A percentile compares a stretch with the other conserved stretches of the same genome.
Evolutionary conservation across 2,797 vertebrate genomes (phyloP).

Genomic region (Naso thynnoides): DNA sequence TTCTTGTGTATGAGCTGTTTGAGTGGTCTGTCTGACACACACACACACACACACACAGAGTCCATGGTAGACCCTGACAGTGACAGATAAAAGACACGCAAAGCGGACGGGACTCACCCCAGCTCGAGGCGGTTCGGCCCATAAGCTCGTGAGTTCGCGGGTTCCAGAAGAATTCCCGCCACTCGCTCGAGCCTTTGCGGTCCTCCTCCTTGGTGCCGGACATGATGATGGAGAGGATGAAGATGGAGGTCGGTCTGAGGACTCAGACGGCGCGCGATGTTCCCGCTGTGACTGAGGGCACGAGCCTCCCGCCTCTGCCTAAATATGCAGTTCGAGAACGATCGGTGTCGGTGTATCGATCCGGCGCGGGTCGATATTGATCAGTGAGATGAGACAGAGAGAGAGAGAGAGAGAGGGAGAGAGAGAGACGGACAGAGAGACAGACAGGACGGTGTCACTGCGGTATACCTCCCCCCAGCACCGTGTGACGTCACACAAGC

Average conservation of each 20-base stretch:
- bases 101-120: conserved; percentile 73
- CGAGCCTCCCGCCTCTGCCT: not conserved
- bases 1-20: no score
- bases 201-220: conserved; percentile 67
- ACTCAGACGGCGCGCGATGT: not conserved
- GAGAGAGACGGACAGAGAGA: not conserved
- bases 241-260: conserved; percentile 16
- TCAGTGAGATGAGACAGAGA: not conserved
- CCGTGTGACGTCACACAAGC: conserved; percentile 49
- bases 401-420: not conserved
- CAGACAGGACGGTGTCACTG: conserved; percentile 37
- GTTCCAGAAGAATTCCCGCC: conserved; percentile 75
- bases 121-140: conserved; percentile 75
- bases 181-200: conserved; percentile 62
- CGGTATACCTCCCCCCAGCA: conserved; percentile 30
- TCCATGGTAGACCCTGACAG: no score
- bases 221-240: conserved; percentile 63
- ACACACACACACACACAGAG: no score
- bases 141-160: conserved; percentile 75
- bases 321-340: accelerated
- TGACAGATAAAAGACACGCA: no score
- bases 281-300: not conserved
- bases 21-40: no score
- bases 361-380: not conserved
- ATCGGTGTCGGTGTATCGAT: conserved; percentile 16